These are phyloP conservation scores for Dipodomys spectabilis DNA, from an alignment of 2,113 vertebrate genomes.

Conservation along the genomic window DNA sequence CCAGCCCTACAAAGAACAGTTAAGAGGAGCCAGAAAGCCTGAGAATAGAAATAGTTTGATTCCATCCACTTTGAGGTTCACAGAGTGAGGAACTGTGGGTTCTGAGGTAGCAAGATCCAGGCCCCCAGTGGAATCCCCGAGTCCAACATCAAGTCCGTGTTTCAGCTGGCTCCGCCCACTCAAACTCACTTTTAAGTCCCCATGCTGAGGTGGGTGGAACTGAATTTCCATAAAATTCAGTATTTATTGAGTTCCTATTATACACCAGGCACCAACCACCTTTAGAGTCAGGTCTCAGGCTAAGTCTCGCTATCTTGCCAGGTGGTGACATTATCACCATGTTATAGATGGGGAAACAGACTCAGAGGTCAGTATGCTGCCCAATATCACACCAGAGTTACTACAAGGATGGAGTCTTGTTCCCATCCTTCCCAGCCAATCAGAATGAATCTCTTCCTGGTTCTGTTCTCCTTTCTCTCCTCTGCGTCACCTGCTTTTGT, in stretches of 20 bases:
- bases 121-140: not conserved
- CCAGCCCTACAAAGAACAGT: not conserved
- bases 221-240: not conserved
- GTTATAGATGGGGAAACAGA: not conserved
- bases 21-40: not conserved
- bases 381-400: not conserved
- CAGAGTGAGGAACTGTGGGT: not conserved
- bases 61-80: not conserved
- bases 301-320: not conserved
- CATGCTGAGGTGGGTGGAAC: too few relatives aligned
- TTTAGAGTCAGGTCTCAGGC: not conserved
- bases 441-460: not conserved
- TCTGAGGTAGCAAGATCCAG: not conserved
- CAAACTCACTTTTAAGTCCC: not conserved
- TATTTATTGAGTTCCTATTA: not conserved
- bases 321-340: not conserved
- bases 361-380: not conserved
- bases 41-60: not conserved
- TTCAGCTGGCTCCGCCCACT: not conserved
- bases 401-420: not conserved
- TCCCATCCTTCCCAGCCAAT: not conserved
- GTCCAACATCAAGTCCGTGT: fast-evolving
- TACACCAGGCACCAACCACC: not conserved
- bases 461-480: not conserved
- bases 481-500: not conserved